Conservation (phyloP, 1,140 invertebrate genomes). For the Bacillus rossius region DNA sequence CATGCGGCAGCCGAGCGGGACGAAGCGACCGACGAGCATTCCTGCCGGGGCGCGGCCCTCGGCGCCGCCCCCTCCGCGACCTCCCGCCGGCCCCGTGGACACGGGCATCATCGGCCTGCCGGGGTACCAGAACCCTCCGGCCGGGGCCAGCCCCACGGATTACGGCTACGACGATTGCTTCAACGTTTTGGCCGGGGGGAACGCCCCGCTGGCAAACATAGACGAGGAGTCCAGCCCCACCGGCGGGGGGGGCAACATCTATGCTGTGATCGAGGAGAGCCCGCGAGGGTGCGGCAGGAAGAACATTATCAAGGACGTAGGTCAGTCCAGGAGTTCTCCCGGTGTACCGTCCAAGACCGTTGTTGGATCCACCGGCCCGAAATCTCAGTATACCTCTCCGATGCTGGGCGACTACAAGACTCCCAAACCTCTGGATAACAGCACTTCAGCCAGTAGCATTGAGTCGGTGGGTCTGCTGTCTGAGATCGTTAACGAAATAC, state of each 20-base stretch:
- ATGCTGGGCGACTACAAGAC: conserved; percentile 43
- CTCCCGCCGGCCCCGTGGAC: conserved; percentile 32
- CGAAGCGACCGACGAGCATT: conserved; percentile 63
- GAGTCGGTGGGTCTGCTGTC: conserved; percentile 66
- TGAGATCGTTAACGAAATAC: conserved; percentile 82
- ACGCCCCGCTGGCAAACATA: conserved; percentile 53
- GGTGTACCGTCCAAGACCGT: too few species aligned
- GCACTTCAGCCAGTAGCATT: conserved; percentile 40
- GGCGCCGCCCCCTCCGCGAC: conserved; percentile 57
- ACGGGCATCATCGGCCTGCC: conserved; percentile 39
- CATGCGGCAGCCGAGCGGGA: conserved; percentile 57
- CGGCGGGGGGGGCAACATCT: conserved; percentile 63
- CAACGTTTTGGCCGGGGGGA: conserved; percentile 48
- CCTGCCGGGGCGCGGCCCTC: conserved; percentile 52
- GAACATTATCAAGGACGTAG: background rate
- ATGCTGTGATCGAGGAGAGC: conserved; percentile 77
- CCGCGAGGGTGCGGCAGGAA: conserved; percentile 19
- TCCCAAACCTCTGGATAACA: conserved; percentile 15
- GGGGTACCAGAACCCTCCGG: conserved; percentile 46
- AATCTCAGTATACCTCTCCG: conserved; percentile 47
- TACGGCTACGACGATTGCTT: conserved; percentile 69
- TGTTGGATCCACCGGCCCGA: background rate
- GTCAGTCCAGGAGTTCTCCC: too few species aligned
- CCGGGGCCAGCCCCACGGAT: conserved; percentile 42
- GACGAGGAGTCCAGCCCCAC: conserved; percentile 52